Conservation (phyloP, 2,113 vertebrate species). For the Todiramphus chloris region DNA sequence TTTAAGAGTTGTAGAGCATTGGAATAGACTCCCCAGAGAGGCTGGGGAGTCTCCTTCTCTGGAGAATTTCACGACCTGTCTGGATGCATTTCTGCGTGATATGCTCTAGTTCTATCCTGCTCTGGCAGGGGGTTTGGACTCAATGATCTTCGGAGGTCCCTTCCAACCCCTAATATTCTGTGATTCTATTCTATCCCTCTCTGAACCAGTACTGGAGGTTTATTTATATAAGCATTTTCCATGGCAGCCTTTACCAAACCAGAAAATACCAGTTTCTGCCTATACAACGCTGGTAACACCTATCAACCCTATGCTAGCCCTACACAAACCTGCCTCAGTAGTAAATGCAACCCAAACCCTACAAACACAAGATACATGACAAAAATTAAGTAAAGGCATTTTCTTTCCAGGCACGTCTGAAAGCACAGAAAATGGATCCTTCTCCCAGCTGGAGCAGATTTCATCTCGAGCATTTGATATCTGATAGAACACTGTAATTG, state of each 20-base stretch:
- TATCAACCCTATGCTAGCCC: not conserved
- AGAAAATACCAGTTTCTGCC: not conserved
- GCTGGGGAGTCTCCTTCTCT: too few relatives aligned
- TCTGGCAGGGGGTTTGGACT: too few relatives aligned
- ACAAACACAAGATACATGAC: not conserved
- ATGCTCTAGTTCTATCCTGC: too few relatives aligned
- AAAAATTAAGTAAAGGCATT: not conserved
- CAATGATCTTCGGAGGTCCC: too few relatives aligned
- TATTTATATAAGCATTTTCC: not conserved
- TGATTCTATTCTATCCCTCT: not conserved
- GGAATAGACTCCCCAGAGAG: too few relatives aligned
- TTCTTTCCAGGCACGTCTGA: constrained; percentile 23
- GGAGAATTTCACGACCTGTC: too few relatives aligned
- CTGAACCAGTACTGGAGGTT: not conserved
- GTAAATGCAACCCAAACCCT: not conserved
- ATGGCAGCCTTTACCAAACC: not conserved
- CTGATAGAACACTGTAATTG: constrained; percentile 35
- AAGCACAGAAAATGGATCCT: not conserved
- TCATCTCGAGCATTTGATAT: not conserved
- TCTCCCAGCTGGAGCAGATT: constrained; percentile 16
- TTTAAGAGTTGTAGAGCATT: too few relatives aligned
- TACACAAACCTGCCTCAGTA: not conserved
- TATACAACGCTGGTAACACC: not conserved
- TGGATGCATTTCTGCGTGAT: too few relatives aligned
- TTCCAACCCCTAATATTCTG: too few relatives aligned